Percentiles rank a stretch among this genome's conserved stretches.
Conservation (phyloP, 2,797 vertebrate species). For the Oreochromis grahami region DNA sequence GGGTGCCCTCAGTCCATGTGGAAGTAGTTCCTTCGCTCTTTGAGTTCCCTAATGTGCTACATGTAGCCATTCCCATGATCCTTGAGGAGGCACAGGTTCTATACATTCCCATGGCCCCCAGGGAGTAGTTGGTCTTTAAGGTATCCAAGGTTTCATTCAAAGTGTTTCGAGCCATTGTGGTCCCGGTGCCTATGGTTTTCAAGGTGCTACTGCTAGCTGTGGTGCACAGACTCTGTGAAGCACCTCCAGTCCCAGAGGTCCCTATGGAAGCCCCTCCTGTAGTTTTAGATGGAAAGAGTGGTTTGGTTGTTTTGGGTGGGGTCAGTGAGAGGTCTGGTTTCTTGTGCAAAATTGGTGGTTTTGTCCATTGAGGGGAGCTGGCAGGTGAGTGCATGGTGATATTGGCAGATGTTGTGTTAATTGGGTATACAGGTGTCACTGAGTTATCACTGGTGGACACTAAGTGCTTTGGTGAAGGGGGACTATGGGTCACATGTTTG, state of each 20-base stretch:
- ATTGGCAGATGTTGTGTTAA: neutral
- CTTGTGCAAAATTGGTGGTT: conserved; percentile 81
- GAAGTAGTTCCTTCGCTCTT: neutral
- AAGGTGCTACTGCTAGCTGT: neutral
- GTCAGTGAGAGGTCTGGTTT: conserved; percentile 80
- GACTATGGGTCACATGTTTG: neutral
- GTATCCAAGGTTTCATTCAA: neutral
- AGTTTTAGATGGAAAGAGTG: conserved; percentile 45
- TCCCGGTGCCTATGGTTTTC: neutral
- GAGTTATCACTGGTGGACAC: neutral
- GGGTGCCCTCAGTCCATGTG: neutral
- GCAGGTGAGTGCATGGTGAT: conserved; percentile 17
- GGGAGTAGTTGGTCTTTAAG: neutral
- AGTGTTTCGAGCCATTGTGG: neutral
- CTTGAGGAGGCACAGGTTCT: neutral
- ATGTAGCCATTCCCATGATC: neutral
- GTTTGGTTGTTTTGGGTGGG: conserved; percentile 54
- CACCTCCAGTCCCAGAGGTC: neutral
- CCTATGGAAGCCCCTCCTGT: neutral
- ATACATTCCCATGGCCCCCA: neutral
- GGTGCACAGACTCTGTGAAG: neutral
- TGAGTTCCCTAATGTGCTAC: neutral
- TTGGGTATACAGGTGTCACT: neutral
- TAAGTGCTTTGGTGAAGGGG: neutral
- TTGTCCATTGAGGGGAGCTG: conserved; percentile 64